Evolutionary conservation across 2,888 invertebrate species (phyloP), one percentile per base, ranked within the genome.

Genomic region (Nemotelus nigrinus): DNA sequence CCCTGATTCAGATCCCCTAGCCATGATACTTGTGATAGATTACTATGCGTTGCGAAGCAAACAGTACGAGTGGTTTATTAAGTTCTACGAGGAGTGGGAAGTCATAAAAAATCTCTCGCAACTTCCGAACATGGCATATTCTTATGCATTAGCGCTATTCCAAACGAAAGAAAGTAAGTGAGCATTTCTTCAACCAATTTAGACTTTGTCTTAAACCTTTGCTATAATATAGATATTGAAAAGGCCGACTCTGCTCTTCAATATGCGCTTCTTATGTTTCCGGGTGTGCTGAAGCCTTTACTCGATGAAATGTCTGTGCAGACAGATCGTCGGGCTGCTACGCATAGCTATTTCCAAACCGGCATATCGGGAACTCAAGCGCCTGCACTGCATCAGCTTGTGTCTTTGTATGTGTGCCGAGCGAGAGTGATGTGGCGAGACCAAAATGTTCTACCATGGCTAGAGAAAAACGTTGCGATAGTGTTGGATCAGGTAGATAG

Each of bases 111-210:
- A 94, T 87, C 87, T 95, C 64, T 90, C 91, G 58, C 93, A 94
- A 85, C 87, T 97, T 78, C 96, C 96, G n/a, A 96, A 96, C 85
- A 93, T 95, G 89, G 93, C 94, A 0, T 96, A 92, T 85, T 95
- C 95, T 2, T 88, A 93, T 79, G 93, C 96, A 0, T 87, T 96
- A 81, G 94, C 94, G 2, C 87, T 92, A 82, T 93, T 92, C 85
- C 90, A 91, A 82, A 82, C 90, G 45, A 87, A 88, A 55, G 87
- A 89, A 68, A 88, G 87, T 79, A 80, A 81, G 63, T 48, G 39
- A 25, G 25, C 25, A 25, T 43, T 76, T 63, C 53, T 60, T 63
- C 44, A 57, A 72, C 44, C 44, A 44, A 25, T 44, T 48, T 41
- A 25, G 44, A 6, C 8, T 25, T 65, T 41, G 10, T 65, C 43